phyloP scores from a whole-genome alignment of 1,140 invertebrate species.

The Trichogramma pretiosum region DNA sequence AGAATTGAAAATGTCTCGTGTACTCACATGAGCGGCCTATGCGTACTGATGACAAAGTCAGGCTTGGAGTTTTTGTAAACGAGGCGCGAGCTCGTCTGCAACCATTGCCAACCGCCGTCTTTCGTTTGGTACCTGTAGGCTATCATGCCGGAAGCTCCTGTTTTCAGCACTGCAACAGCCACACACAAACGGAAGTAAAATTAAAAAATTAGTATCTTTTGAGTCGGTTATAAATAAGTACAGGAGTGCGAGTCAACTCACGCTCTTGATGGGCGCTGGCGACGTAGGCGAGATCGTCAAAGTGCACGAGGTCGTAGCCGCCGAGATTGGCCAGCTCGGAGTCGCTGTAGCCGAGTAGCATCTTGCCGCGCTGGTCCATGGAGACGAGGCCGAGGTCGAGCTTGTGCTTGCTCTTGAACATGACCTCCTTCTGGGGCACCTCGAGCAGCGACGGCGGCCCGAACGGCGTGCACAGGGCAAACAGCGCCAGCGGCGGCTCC shows the following conservation, averaged over 20 bases:
- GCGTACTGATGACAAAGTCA: constrained; percentile 96
- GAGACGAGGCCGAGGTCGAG: constrained; percentile 90
- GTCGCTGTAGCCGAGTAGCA: constrained; percentile 89
- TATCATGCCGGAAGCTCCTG: constrained; percentile 95
- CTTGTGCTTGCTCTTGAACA: constrained; percentile 99
- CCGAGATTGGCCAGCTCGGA: constrained; percentile 84
- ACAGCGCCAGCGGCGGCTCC: constrained; percentile 85
- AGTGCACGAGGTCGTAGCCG: constrained; percentile 94
- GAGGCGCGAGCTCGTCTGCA: constrained; percentile 92
- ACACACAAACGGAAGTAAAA: constrained; percentile 1
- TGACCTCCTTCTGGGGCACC: constrained; percentile 87
- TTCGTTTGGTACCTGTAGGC: constrained; percentile 94
- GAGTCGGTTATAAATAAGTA: background rate
- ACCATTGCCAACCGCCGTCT: constrained; percentile 92
- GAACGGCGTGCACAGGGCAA: constrained; percentile 96
- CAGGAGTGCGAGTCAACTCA: constrained; percentile 51
- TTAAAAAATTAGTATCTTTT: background rate
- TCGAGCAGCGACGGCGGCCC: constrained; percentile 86
- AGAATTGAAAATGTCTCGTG: no score
- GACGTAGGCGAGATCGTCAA: constrained; percentile 92
- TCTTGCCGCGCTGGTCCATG: constrained; percentile 95
- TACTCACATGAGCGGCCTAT: constrained; percentile 91
- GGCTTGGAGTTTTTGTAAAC: constrained; percentile 99
- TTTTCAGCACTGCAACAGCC: constrained; percentile 84
- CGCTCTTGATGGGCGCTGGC: constrained; percentile 98